A percentile compares a stretch with the other conserved stretches of the same genome.
These are phyloP conservation scores for Drosophila buzzatii DNA, from an alignment of 2,888 invertebrate species.

Conservation along the genomic window DNA sequence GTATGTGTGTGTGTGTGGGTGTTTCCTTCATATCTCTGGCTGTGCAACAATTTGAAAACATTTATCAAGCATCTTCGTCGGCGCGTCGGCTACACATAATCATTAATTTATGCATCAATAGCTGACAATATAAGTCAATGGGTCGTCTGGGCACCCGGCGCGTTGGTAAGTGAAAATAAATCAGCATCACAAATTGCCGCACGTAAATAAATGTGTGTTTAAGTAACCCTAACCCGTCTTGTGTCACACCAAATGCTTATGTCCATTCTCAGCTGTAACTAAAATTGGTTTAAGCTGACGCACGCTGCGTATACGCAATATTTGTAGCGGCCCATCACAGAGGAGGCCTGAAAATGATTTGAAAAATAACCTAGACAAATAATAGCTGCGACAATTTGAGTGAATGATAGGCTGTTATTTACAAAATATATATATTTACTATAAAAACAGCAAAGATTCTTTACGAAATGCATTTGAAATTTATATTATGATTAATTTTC, in stretches of 20 bases:
- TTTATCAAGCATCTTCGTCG: conserved; percentile 62
- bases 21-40: conserved; percentile 21
- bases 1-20: conserved; percentile 1
- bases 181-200: conserved; percentile 67
- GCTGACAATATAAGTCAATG: conserved; percentile 77
- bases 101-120: conserved; percentile 80
- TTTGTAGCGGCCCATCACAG: conserved; percentile 24
- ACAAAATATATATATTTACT: background rate
- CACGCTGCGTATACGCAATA: conserved; percentile 46
- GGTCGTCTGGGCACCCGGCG: conserved; percentile 71
- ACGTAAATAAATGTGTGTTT: conserved; percentile 69
- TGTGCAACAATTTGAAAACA: conserved; percentile 59
- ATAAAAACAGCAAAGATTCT: background rate
- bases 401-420: background rate
- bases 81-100: conserved; percentile 54
- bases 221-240: conserved; percentile 1
- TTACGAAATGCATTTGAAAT: too few relatives aligned
- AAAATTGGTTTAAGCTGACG: conserved; percentile 21
- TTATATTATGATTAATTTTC: background rate
- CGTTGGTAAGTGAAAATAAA: conserved; percentile 72
- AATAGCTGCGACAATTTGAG: background rate
- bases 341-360: background rate
- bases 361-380: conserved; percentile 8
- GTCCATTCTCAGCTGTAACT: background rate
- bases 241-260: background rate